A percentile compares a stretch with the other conserved stretches of the same genome.
Evolutionary conservation across 2,888 invertebrate species (phyloP).

Genomic region (Nesidiocoris tenuis): DNA sequence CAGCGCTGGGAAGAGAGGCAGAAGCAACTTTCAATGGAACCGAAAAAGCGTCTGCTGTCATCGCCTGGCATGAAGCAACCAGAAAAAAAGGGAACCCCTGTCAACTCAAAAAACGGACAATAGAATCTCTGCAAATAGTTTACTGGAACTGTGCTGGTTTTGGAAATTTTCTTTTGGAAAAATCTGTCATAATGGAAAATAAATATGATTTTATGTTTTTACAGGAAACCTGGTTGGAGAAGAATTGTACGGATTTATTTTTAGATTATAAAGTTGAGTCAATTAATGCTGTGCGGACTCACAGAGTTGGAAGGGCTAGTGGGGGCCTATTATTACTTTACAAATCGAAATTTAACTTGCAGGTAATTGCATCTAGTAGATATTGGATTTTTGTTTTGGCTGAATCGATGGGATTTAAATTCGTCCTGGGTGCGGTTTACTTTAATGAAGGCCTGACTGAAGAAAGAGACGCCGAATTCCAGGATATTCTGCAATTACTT

Average conservation of each 20-base stretch:
- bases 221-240: constrained; percentile 12
- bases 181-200: background rate
- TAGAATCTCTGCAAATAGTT: background rate
- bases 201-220: constrained; percentile 15
- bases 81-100: background rate
- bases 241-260: background rate
- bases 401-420: background rate
- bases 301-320: constrained; percentile 13
- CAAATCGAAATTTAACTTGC: constrained; percentile 2
- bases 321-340: background rate
- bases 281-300: background rate
- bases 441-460: constrained; percentile 21
- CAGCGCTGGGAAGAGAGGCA: background rate
- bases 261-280: background rate
- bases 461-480: background rate
- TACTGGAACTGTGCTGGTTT: constrained; percentile 20
- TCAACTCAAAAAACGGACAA: constrained; percentile 6
- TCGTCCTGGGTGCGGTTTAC: constrained; percentile 16
- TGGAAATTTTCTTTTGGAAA: constrained; percentile 6
- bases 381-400: constrained; percentile 24
- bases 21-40: background rate
- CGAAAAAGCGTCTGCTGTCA: constrained; percentile 3
- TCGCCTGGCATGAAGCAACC: constrained; percentile 6
- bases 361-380: background rate
- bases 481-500: background rate